A percentile compares a stretch with the other conserved stretches of the same genome.
These are phyloP conservation scores for Drosophila malerkotliana DNA, from an alignment of 1,140 invertebrate species.

Conservation along the genomic window DNA sequence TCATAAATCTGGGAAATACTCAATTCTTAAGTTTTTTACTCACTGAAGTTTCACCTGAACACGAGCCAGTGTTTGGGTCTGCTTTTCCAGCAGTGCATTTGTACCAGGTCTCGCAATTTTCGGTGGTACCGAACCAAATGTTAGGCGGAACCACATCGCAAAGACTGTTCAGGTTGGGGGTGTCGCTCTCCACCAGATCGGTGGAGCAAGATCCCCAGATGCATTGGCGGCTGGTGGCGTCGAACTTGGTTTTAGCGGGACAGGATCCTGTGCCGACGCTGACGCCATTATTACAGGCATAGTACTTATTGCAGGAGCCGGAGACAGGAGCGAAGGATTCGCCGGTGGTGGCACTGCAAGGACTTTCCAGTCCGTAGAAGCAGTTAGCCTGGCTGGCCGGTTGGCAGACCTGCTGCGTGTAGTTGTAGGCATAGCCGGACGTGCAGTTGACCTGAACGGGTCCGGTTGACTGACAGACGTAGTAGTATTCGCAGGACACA, in stretches of 20 bases:
- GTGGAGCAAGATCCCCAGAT: slow-evolving; percentile 21
- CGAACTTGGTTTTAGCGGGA: slow-evolving; percentile 2
- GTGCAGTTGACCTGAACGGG: slow-evolving; percentile 29
- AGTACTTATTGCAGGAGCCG: slow-evolving; percentile 30
- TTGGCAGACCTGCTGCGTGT: slow-evolving; percentile 9
- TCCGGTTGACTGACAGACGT: slow-evolving; percentile 35
- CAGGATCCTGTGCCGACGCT: slow-evolving; percentile 10
- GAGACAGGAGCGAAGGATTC: slow-evolving; percentile 35
- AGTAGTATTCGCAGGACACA: slow-evolving; percentile 51
- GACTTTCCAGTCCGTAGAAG: slow-evolving; percentile 39
- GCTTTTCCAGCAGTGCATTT: slow-evolving; percentile 11
- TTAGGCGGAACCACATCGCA: slow-evolving; percentile 46
- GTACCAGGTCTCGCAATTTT: slow-evolving; percentile 21
- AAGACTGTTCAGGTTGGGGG: background rate
- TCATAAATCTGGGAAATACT: background rate
- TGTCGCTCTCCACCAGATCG: background rate
- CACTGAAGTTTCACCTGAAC: background rate
- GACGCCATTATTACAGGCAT: slow-evolving; percentile 9
- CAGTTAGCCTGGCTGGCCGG: slow-evolving; percentile 36
- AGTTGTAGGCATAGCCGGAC: slow-evolving; percentile 47
- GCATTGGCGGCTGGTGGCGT: background rate
- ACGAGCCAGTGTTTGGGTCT: accelerated
- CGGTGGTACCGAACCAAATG: slow-evolving; percentile 41
- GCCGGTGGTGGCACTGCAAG: slow-evolving; percentile 24
- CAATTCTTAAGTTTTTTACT: slow-evolving; percentile 7